Conservation (phyloP, 1,140 invertebrate genomes). For the Drosophila mauritiana region DNA sequence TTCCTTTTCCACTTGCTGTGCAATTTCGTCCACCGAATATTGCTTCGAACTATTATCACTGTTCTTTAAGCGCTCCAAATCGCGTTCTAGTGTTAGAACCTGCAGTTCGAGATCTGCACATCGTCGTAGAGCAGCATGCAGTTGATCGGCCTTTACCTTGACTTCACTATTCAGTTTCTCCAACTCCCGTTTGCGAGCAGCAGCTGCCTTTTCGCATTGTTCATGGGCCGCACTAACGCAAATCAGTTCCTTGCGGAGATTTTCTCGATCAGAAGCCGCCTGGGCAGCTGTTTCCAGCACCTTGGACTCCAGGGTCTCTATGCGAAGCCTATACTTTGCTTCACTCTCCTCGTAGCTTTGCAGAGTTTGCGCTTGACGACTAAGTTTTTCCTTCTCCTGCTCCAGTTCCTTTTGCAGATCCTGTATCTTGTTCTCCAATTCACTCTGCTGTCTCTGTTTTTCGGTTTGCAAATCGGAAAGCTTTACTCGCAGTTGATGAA, state of each 20-base stretch:
- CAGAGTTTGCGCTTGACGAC: slow-evolving; percentile 50
- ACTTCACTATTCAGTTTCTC: slow-evolving; percentile 64
- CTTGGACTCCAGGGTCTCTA: slow-evolving; percentile 55
- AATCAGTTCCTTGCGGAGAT: slow-evolving; percentile 61
- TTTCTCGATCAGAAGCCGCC: slow-evolving; percentile 66
- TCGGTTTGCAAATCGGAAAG: slow-evolving; percentile 47
- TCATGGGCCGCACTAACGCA: slow-evolving; percentile 60
- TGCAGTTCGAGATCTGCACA: slow-evolving; percentile 49
- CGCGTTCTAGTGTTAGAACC: slow-evolving; percentile 56
- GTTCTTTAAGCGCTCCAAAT: slow-evolving; percentile 68
- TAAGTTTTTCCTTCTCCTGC: slow-evolving; percentile 56
- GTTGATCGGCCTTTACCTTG: slow-evolving; percentile 60
- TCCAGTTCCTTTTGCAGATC: slow-evolving; percentile 41
- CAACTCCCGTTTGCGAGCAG: slow-evolving; percentile 61
- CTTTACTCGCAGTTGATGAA: slow-evolving; percentile 45
- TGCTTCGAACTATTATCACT: slow-evolving; percentile 74
- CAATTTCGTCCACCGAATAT: slow-evolving; percentile 86
- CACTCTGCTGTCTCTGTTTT: slow-evolving; percentile 55
- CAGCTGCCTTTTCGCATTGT: slow-evolving; percentile 59
- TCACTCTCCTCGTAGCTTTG: slow-evolving; percentile 63
- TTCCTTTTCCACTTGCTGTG: slow-evolving; percentile 86
- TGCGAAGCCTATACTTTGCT: slow-evolving; percentile 43
- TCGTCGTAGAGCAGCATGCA: slow-evolving; percentile 49
- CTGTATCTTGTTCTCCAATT: slow-evolving; percentile 43
- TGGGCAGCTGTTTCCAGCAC: slow-evolving; percentile 59